These are phyloP conservation scores for Manacus vitellinus DNA, from an alignment of 2,113 vertebrate genomes.

Conservation along the genomic window DNA sequence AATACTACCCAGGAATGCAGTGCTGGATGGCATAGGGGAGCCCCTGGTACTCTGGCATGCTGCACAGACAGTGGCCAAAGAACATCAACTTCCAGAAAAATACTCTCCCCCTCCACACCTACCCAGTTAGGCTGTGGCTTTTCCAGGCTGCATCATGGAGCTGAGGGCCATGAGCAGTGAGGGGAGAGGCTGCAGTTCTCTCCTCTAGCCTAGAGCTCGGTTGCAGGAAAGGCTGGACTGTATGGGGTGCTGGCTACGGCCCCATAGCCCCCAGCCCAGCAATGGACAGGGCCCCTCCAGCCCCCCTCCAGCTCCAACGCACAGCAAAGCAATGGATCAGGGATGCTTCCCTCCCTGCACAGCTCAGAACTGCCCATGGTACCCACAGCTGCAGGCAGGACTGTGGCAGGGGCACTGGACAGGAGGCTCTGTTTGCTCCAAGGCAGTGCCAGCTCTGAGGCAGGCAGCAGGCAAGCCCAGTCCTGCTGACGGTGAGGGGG, in stretches of 20 bases:
- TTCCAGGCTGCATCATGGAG: background rate
- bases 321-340: background rate
- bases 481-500: background rate
- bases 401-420: background rate
- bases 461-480: background rate
- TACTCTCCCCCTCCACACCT: background rate
- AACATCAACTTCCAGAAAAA: background rate
- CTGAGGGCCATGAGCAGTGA: fast-evolving
- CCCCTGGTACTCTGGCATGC: background rate
- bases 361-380: background rate
- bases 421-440: background rate
- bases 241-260: background rate
- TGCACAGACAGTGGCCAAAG: background rate
- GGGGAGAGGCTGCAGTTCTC: background rate
- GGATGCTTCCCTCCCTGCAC: background rate
- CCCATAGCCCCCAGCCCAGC: background rate
- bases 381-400: background rate
- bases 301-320: background rate
- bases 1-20: background rate
- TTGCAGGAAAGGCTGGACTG: background rate
- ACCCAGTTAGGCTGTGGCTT: background rate
- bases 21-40: background rate
- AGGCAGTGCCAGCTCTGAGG: background rate
- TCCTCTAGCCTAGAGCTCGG: background rate
- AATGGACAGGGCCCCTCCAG: background rate